Evolutionary conservation across 2,113 vertebrate species (phyloP).

Genomic region (Edolisoma coerulescens): DNA sequence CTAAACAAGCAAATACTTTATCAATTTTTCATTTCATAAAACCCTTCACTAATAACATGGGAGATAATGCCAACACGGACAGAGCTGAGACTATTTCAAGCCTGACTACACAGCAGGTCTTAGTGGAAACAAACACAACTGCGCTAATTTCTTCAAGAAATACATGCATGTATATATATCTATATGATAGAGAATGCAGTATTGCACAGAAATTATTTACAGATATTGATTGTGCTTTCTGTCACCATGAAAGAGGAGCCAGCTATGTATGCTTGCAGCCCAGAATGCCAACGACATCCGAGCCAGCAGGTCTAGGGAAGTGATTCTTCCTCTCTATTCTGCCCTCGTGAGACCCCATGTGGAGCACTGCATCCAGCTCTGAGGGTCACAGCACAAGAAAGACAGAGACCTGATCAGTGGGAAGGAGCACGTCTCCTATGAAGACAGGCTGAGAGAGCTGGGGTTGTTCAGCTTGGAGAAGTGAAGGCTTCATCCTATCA

Average conservation of each 20-base stretch:
- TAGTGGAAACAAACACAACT: not conserved
- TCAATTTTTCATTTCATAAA: not conserved
- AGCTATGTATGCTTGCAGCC: not conserved
- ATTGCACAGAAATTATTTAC: not conserved
- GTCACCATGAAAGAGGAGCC: not conserved
- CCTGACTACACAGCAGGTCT: not conserved
- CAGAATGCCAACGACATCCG: not conserved
- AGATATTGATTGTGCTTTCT: not conserved
- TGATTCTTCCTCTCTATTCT: not conserved
- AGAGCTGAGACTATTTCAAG: not conserved
- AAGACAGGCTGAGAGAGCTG: not conserved
- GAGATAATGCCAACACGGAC: not conserved
- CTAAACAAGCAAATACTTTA: not conserved
- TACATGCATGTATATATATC: not conserved
- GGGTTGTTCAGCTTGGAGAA: not conserved
- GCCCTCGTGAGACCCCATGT: accelerated
- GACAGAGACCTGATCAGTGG: not conserved
- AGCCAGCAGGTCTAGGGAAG: not conserved
- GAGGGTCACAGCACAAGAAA: not conserved
- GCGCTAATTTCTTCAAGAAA: not conserved
- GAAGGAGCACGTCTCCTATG: not conserved
- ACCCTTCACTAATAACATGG: not conserved
- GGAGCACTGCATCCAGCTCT: not conserved
- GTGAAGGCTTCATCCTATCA: not conserved
- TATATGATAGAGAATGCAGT: not conserved